Percentiles rank a stretch among this genome's conserved stretches.
Evolutionary conservation across 1,140 invertebrate species (phyloP).

Genomic region (Drosophila bipectinata): DNA sequence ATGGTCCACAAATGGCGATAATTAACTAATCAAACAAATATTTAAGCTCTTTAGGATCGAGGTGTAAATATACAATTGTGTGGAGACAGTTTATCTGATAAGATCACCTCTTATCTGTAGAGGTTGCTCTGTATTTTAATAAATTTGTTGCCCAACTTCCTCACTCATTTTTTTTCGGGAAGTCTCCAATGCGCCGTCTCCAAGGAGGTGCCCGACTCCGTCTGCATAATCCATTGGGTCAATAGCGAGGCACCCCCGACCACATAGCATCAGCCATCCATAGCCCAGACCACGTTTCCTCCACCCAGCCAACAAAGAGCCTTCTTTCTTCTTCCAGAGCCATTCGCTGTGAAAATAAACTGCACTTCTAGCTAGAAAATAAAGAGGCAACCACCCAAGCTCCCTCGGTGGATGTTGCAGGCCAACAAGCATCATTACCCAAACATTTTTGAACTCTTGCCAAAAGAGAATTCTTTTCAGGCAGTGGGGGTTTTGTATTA

Average conservation of each 20-base stretch:
- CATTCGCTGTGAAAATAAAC: constrained; percentile 30
- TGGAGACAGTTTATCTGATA: too few relatives aligned
- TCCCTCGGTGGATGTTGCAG: constrained; percentile 11
- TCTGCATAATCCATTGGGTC: constrained; percentile 75
- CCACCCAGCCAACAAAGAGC: background rate
- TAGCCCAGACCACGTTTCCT: constrained; percentile 1
- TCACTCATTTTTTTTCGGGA: constrained; percentile 2
- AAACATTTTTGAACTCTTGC: constrained; percentile 61
- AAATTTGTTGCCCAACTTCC: background rate
- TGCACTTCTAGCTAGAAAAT: constrained; percentile 20
- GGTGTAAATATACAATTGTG: background rate
- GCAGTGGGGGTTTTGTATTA: constrained; percentile 16
- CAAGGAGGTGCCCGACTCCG: constrained; percentile 41
- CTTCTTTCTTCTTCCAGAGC: constrained; percentile 3
- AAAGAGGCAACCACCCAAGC: constrained; percentile 1
- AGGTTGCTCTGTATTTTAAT: constrained; percentile 21
- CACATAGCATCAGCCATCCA: constrained; percentile 6
- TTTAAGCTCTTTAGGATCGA: background rate
- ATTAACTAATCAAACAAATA: background rate
- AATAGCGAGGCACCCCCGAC: constrained; percentile 40
- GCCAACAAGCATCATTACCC: constrained; percentile 36
- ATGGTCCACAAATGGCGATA: background rate
- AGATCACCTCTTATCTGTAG: too few relatives aligned
- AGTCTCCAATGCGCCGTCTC: constrained; percentile 36
- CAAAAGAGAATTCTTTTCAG: constrained; percentile 42